Evolutionary conservation across 2,113 vertebrate genomes (phyloP).

Genomic region (Dasyurus viverrinus): DNA sequence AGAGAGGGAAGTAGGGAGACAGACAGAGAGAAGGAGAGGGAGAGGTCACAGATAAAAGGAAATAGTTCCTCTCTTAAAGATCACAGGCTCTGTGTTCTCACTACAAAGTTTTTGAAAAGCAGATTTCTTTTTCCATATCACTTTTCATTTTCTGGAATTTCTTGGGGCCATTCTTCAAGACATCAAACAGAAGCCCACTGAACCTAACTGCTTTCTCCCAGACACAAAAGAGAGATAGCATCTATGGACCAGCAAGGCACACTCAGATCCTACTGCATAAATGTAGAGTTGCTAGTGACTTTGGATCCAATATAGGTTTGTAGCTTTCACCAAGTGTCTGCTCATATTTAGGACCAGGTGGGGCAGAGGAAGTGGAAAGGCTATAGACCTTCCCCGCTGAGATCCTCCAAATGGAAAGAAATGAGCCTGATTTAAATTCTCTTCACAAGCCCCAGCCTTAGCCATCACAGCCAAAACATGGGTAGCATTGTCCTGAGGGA

Average conservation of each 20-base stretch:
- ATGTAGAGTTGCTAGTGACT: background rate
- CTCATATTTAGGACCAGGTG: background rate
- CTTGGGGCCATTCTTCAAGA: background rate
- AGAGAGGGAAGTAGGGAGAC: no score
- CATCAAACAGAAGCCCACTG: background rate
- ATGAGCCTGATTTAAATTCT: background rate
- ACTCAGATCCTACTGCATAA: background rate
- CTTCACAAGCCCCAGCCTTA: background rate
- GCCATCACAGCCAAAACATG: background rate
- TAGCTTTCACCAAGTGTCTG: background rate
- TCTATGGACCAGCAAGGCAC: background rate
- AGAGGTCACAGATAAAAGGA: background rate
- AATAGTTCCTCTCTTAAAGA: background rate
- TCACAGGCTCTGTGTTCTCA: background rate
- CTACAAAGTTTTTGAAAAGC: background rate
- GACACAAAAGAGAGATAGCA: background rate
- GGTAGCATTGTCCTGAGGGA: background rate
- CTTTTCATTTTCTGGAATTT: background rate
- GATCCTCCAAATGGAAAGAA: background rate
- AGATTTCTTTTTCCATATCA: background rate
- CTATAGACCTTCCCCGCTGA: background rate
- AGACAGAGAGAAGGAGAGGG: background rate
- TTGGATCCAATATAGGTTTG: background rate
- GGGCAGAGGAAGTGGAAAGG: background rate
- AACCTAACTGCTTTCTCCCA: background rate